phyloP scores from a whole-genome alignment of 2,113 vertebrate genomes.

The Propithecus coquereli region DNA sequence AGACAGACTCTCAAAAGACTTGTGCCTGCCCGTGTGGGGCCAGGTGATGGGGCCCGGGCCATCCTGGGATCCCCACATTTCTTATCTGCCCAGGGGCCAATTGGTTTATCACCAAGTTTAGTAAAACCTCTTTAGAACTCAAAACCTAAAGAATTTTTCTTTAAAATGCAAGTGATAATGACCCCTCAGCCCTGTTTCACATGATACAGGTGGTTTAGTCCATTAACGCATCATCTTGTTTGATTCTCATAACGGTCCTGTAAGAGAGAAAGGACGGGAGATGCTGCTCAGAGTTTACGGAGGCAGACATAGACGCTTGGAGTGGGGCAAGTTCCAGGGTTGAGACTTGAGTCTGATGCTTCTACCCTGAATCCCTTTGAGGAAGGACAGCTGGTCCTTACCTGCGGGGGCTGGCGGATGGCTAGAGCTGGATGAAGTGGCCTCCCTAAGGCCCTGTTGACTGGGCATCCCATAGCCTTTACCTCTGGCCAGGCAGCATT shows the following conservation, averaged over 20 bases:
- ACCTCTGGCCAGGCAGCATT: neutral
- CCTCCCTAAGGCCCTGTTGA: too few species aligned
- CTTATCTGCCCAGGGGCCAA: neutral
- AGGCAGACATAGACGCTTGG: neutral
- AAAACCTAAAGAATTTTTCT: neutral
- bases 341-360: neutral
- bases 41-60: too few species aligned
- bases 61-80: too few species aligned
- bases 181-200: neutral
- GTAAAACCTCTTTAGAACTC: neutral
- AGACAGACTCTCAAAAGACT: neutral
- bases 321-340: neutral
- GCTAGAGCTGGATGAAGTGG: neutral
- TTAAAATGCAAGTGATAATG: neutral
- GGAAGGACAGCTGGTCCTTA: neutral
- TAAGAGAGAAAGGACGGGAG: neutral
- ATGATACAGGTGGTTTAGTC: neutral
- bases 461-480: rapidly evolving
- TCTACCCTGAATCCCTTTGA: neutral
- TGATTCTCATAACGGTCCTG: neutral
- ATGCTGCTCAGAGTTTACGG: neutral
- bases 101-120: neutral
- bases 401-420: rapidly evolving
- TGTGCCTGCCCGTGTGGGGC: too few species aligned
- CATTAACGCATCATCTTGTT: neutral